phyloP scores from a whole-genome alignment of 2,888 invertebrate species.

The Ptilodon capucinus region DNA sequence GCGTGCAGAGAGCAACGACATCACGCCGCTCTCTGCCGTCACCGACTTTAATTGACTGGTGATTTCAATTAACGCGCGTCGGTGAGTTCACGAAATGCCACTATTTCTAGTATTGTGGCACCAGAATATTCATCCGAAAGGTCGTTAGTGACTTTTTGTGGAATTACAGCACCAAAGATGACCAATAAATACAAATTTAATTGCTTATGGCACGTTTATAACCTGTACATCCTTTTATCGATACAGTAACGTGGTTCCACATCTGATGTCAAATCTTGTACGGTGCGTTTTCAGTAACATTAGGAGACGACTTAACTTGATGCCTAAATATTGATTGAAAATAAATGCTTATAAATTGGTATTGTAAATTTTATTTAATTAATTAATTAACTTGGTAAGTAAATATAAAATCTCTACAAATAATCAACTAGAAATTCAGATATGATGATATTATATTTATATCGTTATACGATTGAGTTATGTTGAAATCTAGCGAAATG shows the following conservation, averaged over 20 bases:
- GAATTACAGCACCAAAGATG: conserved; percentile 76
- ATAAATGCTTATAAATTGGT: no score
- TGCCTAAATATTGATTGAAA: no score
- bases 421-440: no score
- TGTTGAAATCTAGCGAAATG: no score
- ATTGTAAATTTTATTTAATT: no score
- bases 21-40: conserved; percentile 49
- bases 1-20: conserved; percentile 55
- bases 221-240: conserved; percentile 76
- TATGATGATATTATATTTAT: no score
- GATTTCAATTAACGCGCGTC: conserved; percentile 74
- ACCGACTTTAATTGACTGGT: conserved; percentile 72
- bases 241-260: conserved; percentile 68
- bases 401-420: no score
- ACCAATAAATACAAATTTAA: conserved; percentile 83
- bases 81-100: conserved; percentile 62
- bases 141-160: conserved; percentile 73
- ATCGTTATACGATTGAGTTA: no score
- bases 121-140: conserved; percentile 76
- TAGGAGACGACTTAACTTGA: no score
- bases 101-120: conserved; percentile 62
- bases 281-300: conserved; percentile 19
- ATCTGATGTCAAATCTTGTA: conserved; percentile 52
- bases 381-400: no score
- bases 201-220: conserved; percentile 80